Evolutionary conservation across 2,113 vertebrate species (phyloP).

Genomic region (Alligator sinensis): DNA sequence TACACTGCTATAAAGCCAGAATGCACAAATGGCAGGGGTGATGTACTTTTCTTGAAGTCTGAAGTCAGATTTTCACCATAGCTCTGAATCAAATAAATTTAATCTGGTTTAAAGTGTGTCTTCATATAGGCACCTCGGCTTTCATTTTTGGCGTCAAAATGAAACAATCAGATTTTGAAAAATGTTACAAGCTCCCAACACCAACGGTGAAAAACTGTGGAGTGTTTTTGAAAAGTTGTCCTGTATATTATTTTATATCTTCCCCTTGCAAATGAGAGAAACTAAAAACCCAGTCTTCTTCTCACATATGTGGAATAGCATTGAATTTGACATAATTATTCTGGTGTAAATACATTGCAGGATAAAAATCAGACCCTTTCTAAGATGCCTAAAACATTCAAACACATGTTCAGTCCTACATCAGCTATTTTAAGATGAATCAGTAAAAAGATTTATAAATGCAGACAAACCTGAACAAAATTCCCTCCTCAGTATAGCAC

Average conservation of each 20-base stretch:
- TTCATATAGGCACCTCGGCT: neutral
- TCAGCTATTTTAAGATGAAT: neutral
- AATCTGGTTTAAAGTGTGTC: constrained; percentile 11
- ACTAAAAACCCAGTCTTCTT: neutral
- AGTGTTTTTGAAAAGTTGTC: neutral
- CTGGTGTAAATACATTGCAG: neutral
- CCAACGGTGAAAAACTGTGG: constrained; percentile 1
- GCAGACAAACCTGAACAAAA: neutral
- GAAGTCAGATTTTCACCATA: neutral
- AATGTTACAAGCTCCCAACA: neutral
- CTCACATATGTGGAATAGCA: neutral
- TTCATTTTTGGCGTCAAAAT: neutral
- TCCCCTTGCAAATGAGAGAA: neutral
- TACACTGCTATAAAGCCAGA: neutral
- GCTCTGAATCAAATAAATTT: neutral
- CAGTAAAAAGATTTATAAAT: neutral
- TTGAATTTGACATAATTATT: neutral
- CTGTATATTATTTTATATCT: neutral
- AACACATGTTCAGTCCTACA: neutral
- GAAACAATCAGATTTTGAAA: neutral
- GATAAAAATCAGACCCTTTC: neutral
- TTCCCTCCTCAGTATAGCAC: neutral
- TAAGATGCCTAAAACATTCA: neutral
- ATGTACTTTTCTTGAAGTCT: neutral
- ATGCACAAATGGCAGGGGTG: rapidly evolving